Base-by-base conservation (phyloP, 2,797 vertebrate species). In the Falco rusticolus region DNA sequence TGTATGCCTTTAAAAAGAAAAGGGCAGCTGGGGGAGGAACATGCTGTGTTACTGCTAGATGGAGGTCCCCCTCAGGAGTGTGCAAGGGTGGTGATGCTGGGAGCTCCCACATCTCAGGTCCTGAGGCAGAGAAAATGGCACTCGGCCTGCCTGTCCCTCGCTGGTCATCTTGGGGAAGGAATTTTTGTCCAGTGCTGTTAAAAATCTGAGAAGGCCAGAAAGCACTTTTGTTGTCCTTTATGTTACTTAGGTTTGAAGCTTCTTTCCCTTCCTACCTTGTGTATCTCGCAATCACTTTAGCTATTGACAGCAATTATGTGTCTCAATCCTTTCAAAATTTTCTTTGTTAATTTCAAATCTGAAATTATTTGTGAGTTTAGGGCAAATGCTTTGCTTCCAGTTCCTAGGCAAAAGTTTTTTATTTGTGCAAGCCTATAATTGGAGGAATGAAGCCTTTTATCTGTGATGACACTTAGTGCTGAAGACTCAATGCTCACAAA, bases 291-390 rank as follows among this genome's bases (percentile, higher is more conserved):
- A 3, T 34, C 10, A 26, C 60, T 77, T 53, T 29, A 54, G 13
- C 13, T 80, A 0, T 51, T 74, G 16, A 20, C 21, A 43, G 2
- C 4, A 31, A 4, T 10, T 34, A 0, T 8, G 4, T 16, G 14
- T 37, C n/a, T 72, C 33, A 22, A 14, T 47, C 21, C 26, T 78
- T 86, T 84, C 19, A 29, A 3, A 2, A 0, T 7, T 41, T 60
- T 53, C 25, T 66, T 43, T 54, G 16, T 34, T 81, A 37, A 68
- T 48, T 2, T 43, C 11, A 57, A 85, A 10, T 53, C 20, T 48
- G 70, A 39, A 60, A 16, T 9, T 6, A 8, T 64, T 65, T 68
- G 14, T 51, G 16, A 1, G 7, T 61, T 82, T 59, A 87, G n/a
- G 17, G 7, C 41, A 78, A 83, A 26, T 3, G 4, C 13, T 69